Base-by-base conservation (phyloP, 2,113 vertebrate species). In the Syngnathus typhle region DNA sequence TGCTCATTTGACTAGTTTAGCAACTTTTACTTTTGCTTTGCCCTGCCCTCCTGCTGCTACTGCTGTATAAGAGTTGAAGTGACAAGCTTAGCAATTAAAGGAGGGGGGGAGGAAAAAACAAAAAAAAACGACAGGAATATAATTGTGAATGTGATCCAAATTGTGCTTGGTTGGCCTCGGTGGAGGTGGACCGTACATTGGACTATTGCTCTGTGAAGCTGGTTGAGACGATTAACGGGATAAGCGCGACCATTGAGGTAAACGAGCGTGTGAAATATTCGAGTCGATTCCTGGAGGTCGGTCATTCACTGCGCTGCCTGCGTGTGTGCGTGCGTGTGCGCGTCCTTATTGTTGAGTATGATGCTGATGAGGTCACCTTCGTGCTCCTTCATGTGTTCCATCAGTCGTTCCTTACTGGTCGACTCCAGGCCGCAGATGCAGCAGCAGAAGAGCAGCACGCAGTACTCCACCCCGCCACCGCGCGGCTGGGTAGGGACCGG, bases 321-420 rank as follows among this genome's bases (percentile, higher is more conserved):
- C 75, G 78, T 68, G 70, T 89, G 85, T 56, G 82, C 72, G 49
- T 65, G 60, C 0, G 65, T 4, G 9, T 87, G 85, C 60, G 72
- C 41, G 36, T 87, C 69, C 38, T 94, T 93, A 84, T 96, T 98
- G 81, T 92, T 99, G 65, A 99, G 89, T 82, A 99, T 97, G 84
- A 98, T 96, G 90, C 92, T 99, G 88, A 99, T 96, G 71, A 99
- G 95, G 89, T 98, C 95, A 18, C 95, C 96, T 76, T 99, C 96
- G 2, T 99, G 97, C 77, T 97, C 95, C 84, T 98, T 98, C 97
- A 99, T 99, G 72, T 99, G 97, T 84, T 97, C 97, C 86, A 99
- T 91, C 73, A 99, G 92, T 19, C 92, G 93, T 78, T 99, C 96
- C 82, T 98, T 98, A 82, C 92, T 97, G 73, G 94, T 95, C 16